A percentile compares a stretch with the other conserved stretches of the same genome.
phyloP scores from a whole-genome alignment of 2,797 vertebrate genomes.

The Chaenodraco wilsoni region DNA sequence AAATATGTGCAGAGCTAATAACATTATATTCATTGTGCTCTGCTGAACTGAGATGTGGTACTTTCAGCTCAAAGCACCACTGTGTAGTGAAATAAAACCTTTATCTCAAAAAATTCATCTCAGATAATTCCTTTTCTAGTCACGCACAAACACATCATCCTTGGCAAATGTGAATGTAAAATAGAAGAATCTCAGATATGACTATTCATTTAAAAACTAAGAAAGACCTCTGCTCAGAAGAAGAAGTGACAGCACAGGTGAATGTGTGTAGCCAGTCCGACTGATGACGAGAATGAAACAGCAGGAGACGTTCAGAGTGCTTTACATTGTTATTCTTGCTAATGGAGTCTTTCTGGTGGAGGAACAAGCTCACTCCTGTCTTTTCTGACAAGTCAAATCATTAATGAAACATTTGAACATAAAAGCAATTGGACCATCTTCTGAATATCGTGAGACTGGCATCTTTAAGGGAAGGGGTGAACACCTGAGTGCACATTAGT shows the following conservation, averaged over 20 bases:
- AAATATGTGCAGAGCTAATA: background rate
- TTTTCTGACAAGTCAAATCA: conserved; percentile 56
- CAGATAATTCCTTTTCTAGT: background rate
- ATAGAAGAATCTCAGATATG: background rate
- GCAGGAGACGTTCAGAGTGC: conserved; percentile 57
- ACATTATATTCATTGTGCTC: background rate
- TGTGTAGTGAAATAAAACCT: background rate
- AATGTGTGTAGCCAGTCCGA: conserved; percentile 5
- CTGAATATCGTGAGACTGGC: conserved; percentile 32
- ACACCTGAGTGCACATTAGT: conserved; percentile 48
- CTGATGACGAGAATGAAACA: conserved; percentile 27
- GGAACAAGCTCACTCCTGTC: conserved; percentile 37
- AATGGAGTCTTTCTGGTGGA: conserved; percentile 62
- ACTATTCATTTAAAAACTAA: background rate
- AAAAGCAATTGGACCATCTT: conserved; percentile 55
- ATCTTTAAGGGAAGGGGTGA: conserved; percentile 47
- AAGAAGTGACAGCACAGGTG: conserved; percentile 5
- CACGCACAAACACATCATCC: background rate
- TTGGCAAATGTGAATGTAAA: background rate
- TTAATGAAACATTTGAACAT: conserved; percentile 64
- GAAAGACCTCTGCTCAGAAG: too few relatives aligned
- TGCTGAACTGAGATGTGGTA: background rate
- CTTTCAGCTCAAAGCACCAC: background rate
- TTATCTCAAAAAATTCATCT: background rate
- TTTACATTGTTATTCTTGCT: conserved; percentile 63